Percentiles rank a stretch among this genome's conserved stretches.
Evolutionary conservation across 2,888 invertebrate species (phyloP).

Genomic region (Platycheirus rosarum): DNA sequence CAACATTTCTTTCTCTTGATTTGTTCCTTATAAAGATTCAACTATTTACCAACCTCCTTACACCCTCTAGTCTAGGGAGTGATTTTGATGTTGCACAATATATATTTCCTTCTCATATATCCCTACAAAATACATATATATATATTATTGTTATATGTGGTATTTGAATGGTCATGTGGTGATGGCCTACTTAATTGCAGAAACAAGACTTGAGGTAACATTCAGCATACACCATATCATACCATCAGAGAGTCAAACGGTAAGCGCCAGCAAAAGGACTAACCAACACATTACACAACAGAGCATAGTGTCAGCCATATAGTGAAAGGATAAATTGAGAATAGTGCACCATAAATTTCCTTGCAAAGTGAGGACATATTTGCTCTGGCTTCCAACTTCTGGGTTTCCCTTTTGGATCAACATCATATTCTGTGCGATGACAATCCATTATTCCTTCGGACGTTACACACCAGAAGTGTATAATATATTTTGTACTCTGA

Average conservation of each 20-base stretch:
- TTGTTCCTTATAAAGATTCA: conserved; percentile 38
- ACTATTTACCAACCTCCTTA: conserved; percentile 22
- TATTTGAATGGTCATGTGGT: conserved; percentile 54
- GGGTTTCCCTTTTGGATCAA: conserved; percentile 45
- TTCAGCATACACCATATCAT: conserved; percentile 19
- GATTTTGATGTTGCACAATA: conserved; percentile 8
- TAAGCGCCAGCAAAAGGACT: conserved; percentile 1
- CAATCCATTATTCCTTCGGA: conserved; percentile 52
- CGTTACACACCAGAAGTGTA: conserved; percentile 6
- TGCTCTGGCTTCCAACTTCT: conserved; percentile 57
- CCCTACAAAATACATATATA: background rate
- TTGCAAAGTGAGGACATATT: conserved; percentile 70
- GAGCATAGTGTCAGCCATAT: background rate
- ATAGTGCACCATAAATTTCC: conserved; percentile 67
- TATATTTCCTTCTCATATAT: background rate
- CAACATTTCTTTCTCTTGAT: conserved; percentile 5
- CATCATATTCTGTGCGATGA: conserved; percentile 53
- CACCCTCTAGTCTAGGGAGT: background rate
- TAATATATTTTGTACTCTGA: background rate
- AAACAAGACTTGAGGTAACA: conserved; percentile 63
- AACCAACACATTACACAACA: background rate
- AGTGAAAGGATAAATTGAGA: conserved; percentile 47
- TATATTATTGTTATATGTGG: conserved; percentile 19
- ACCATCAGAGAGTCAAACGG: conserved; percentile 4
- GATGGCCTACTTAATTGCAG: conserved; percentile 70